These are phyloP conservation scores for Drosophila arawakana DNA, from an alignment of 1,140 invertebrate genomes.

Conservation along the genomic window DNA sequence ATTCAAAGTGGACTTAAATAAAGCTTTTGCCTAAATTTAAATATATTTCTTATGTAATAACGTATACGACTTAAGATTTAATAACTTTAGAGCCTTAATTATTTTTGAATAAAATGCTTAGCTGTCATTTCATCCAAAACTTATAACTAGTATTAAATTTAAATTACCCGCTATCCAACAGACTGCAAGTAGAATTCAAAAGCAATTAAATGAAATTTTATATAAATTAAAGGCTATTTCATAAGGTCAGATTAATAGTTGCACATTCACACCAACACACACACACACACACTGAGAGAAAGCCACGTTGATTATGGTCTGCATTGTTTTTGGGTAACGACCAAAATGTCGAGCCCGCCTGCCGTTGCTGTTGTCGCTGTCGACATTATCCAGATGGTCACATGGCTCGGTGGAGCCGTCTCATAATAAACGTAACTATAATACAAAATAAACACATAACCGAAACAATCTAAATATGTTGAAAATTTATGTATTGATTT, in stretches of 20 bases:
- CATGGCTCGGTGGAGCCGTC: constrained; percentile 9
- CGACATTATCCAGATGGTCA: constrained; percentile 20
- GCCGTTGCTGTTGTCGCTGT: neutral
- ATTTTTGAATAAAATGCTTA: no score
- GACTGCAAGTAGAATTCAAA: constrained; percentile 18
- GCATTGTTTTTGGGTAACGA: constrained; percentile 59
- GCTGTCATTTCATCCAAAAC: no score
- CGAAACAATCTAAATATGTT: constrained; percentile 82
- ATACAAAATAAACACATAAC: constrained; percentile 80
- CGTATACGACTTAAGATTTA: no score
- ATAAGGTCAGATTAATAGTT: constrained; percentile 61
- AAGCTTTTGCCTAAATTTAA: no score
- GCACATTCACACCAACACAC: constrained; percentile 19
- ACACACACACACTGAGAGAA: neutral
- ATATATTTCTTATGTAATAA: no score
- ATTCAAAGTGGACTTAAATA: no score
- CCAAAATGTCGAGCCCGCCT: neutral
- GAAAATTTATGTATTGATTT: constrained; percentile 83
- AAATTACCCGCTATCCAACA: neutral
- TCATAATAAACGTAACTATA: constrained; percentile 81
- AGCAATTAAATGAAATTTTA: constrained; percentile 56
- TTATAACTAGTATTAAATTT: no score
- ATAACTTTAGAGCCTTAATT: no score
- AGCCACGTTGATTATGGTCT: constrained; percentile 26
- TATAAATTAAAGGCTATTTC: constrained; percentile 69